phyloP scores from a whole-genome alignment of 2,888 invertebrate species.

The Tipula confusa region DNA sequence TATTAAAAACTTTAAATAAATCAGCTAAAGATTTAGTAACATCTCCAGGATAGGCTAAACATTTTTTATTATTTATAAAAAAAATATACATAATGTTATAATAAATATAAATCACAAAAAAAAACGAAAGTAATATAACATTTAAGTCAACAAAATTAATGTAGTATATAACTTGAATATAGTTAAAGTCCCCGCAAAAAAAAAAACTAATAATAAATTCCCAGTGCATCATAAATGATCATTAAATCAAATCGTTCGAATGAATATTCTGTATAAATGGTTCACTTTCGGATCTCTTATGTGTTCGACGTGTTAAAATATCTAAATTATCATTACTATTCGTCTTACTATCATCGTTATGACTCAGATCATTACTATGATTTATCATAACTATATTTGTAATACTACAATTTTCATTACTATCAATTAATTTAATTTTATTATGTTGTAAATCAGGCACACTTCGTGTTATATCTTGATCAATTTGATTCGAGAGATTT shows the following conservation, averaged over 20 bases:
- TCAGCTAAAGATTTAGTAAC: not conserved
- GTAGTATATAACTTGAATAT: not conserved
- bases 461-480: constrained; percentile 46
- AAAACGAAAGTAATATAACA: not conserved
- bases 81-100: constrained; percentile 25
- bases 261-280: constrained; percentile 45
- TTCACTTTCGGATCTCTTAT: constrained; percentile 50
- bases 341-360: not conserved
- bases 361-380: not conserved
- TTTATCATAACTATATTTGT: not conserved
- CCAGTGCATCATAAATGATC: not conserved
- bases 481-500: constrained; percentile 48
- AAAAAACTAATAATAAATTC: no score
- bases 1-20: not conserved
- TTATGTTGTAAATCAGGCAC: constrained; percentile 45
- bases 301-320: constrained; percentile 40
- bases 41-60: not conserved
- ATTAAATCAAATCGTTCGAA: constrained; percentile 3
- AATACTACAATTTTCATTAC: constrained; percentile 13
- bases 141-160: not conserved
- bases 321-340: not conserved
- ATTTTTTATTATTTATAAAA: not conserved
- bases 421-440: not conserved
- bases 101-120: constrained; percentile 8
- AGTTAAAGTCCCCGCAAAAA: not conserved